Conservation (phyloP, 1,140 invertebrate species). For the Centruroides sculpturatus region DNA sequence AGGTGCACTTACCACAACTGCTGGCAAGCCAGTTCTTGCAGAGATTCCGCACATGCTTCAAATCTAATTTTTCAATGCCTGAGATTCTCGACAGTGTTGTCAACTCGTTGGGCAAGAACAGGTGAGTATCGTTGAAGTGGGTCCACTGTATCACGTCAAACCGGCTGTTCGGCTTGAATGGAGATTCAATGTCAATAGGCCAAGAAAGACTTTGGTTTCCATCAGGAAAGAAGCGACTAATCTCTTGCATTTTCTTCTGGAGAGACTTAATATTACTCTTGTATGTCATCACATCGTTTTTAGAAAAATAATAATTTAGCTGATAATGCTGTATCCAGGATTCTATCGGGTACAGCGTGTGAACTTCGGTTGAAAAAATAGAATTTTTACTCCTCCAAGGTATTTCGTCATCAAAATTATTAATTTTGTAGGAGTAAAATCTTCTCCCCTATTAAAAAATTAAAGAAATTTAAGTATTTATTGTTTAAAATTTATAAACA, state of each 20-base stretch:
- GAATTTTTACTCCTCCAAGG: too few species aligned
- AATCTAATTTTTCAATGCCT: slow-evolving; percentile 25
- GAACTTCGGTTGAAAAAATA: too few species aligned
- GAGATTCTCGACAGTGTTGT: slow-evolving; percentile 24
- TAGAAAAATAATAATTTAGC: slow-evolving; percentile 1
- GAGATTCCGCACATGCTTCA: slow-evolving; percentile 22
- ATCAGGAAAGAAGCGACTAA: slow-evolving; percentile 28
- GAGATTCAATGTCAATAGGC: slow-evolving; percentile 61
- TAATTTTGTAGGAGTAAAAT: too few species aligned
- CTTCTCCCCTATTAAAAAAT: too few species aligned
- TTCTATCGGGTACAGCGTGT: too few species aligned
- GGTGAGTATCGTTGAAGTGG: slow-evolving; percentile 66
- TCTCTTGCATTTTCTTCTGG: slow-evolving; percentile 27
- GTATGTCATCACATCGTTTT: slow-evolving; percentile 3
- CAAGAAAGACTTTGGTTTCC: slow-evolving; percentile 36
- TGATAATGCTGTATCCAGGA: neutral
- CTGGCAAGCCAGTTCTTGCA: slow-evolving; percentile 10
- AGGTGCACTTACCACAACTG: slow-evolving; percentile 37
- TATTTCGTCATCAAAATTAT: too few species aligned
- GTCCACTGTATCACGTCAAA: slow-evolving; percentile 76
- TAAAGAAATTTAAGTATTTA: slow-evolving; percentile 6
- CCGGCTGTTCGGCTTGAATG: slow-evolving; percentile 49
- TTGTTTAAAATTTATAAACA: neutral
- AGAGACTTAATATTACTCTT: neutral
- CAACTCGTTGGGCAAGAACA: slow-evolving; percentile 39